Evolutionary conservation across 2,113 vertebrate species (phyloP), one percentile per base, ranked within the genome.

Genomic region (Petrocephalus zakoni): DNA sequence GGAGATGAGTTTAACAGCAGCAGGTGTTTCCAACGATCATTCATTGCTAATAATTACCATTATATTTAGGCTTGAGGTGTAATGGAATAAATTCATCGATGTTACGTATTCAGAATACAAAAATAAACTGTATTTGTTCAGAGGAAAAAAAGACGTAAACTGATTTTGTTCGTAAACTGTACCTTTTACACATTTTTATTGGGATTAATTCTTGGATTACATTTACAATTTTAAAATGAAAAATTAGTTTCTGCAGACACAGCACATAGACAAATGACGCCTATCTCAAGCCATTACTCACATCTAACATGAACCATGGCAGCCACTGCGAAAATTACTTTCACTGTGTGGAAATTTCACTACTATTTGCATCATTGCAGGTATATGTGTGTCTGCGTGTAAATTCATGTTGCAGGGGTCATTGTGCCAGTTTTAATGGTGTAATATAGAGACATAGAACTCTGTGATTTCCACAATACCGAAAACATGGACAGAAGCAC

Each of bases 21-120:
- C 85, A 55, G 89, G 85, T 86, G 64, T 88, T 92, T 93, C 92
- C 92, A 92, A 90, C 89, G 90, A 89, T 92, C 90, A 93, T 95
- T 93, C 90, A 94, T 93, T 92, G 92, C 85, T 89, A 90, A 89
- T 91, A 90, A 85, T 89, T 78, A 78, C 5, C 15, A 78, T 42
- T 42, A 19, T 42, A 19, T 42, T 42, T 0, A 78, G 10, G 61
- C 61, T 29, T 29, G 61, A 29, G 25, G 10, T 29, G 10, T 13
- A 29, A 29, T 3, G 11, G 58, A 64, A 29, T 29, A 68, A 68
- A 1, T 68, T 9, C n/a, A 68, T 68, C 61, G 22, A 10, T 64
- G n/a, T 64, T 64, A 29, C 90, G 47, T 91, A 89, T 91, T 49
- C 91, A 93, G 90, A 89, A 92, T 91, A 88, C 87, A 93, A 58